Evolutionary conservation across 2,797 vertebrate species (phyloP), one percentile per base, ranked within the genome.

Genomic region (Schizopygopsis pylzovi): DNA sequence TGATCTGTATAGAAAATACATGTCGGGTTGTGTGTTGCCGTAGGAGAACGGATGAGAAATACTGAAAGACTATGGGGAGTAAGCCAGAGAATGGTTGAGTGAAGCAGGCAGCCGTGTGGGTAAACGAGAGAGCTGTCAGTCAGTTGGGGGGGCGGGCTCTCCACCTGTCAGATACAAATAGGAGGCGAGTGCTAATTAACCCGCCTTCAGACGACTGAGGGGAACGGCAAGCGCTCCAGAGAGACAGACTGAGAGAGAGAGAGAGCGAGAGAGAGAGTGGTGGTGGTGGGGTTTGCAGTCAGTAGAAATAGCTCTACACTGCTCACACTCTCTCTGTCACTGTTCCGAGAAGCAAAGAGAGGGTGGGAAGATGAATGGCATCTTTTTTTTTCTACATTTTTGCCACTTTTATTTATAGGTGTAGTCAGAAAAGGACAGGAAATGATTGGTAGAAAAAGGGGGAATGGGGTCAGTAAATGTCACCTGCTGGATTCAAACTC

Each of bases 111-210:
- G 86, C 82, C 83, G 37, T 86, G 83, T 77, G 68, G 91, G 90
- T 91, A 89, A 92, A 92, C 70, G 86, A 91, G 89, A 91, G 88
- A 91, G 89, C 92, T 92, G 93, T 94, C 95, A 92, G 89, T 95
- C 94, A 92, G 86, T 37, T 47, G 88, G 90, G 79, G 76, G 88
- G 92, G 89, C 68, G 88, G 93, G 89, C 90, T 89, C 87, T 85
- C 89, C n/a, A 39, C 72, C 91, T 93, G 94, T 93, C 93, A 93
- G 91, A 94, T 94, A 95, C 93, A 95, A 95, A 96, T 93, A 92
- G 93, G 92, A 90, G 92, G 91, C 89, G 86, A 90, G 88, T 81
- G 89, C 79, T 93, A 92, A 94, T 95, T 94, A 95, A 95, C 93
- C 93, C 92, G 90, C 92, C 91, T 89, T 90, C 92, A 90, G 70